A percentile compares a stretch with the other conserved stretches of the same genome.
These are phyloP conservation scores for Hydrotaea cyrtoneurina DNA, from an alignment of 2,888 invertebrate genomes.

Conservation along the genomic window DNA sequence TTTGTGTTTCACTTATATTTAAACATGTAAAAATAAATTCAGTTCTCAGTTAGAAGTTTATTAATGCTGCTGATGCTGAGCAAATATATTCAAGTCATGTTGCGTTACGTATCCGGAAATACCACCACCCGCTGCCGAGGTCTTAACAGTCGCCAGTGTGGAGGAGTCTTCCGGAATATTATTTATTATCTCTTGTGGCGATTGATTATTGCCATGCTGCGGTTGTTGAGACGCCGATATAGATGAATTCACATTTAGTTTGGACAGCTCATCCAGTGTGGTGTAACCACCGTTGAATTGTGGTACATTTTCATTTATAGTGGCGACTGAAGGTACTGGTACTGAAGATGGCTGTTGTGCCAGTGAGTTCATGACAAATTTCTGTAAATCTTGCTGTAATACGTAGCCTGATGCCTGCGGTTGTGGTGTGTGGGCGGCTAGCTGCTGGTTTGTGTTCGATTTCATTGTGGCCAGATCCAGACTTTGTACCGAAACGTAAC, in stretches of 20 bases:
- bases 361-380: constrained; percentile 43
- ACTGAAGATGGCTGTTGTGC: background rate
- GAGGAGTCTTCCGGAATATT: constrained; percentile 69
- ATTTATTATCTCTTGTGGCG: background rate
- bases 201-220: constrained; percentile 38
- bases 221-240: background rate
- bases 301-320: background rate
- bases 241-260: constrained; percentile 36
- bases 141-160: background rate
- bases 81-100: constrained; percentile 75
- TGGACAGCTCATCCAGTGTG: constrained; percentile 57
- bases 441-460: background rate
- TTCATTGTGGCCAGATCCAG: constrained; percentile 1
- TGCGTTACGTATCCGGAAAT: constrained; percentile 77
- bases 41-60: constrained; percentile 36
- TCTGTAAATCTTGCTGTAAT: constrained; percentile 57
- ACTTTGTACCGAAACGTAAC: constrained; percentile 56
- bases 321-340: background rate
- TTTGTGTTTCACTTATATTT: constrained; percentile 13
- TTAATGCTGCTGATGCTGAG: constrained; percentile 71
- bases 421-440: background rate
- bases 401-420: constrained; percentile 70
- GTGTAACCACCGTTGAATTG: constrained; percentile 55
- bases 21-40: constrained; percentile 28
- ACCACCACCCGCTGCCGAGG: constrained; percentile 46